Base-by-base conservation (phyloP, 2,888 invertebrate genomes). In the Cephonodes hylas region DNA sequence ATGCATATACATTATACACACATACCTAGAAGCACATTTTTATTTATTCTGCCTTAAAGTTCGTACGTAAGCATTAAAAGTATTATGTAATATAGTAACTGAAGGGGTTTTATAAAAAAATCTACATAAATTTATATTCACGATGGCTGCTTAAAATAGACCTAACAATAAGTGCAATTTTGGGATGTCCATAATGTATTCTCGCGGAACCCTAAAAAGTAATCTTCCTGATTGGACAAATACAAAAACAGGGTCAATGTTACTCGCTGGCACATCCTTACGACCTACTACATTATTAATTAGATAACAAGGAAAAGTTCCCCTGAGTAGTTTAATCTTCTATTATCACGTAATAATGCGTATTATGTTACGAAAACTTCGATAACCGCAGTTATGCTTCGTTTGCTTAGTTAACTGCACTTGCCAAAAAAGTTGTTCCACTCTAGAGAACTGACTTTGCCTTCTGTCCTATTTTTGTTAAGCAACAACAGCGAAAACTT, bases 271-370 rank as follows among this genome's bases (percentile, higher is more conserved):
- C 31, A 53, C 18, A 53, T 53, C 31, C 27, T 20, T 53, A 53
- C 48, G 8, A 31, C 27, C 53, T 27, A 31, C 53, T 53, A 53
- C 53, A 53, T 53, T 53, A 53, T 53, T 53, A 53, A 53, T 53
- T 53, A 48, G 27, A 46, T 20, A 23, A 20, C 20, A 38, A 27
- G 25, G 48, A 25, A 48, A 27, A 15, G 48, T 48, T 48, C 48
- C 25, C 25, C 48, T 27, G n/a, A 48, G 48, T 15, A 48, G 48
- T 48, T 48, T 27, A 48, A 48, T 48, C 25, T 48, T 7, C 27
- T 46, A 46, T 46, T 46, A 15, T 13, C 13, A 25, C 15, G 15
- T 27, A 27, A 48, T 27, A 48, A 48, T 27, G n/a, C 15, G 15
- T 8, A 48, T 38, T n/a, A 38, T 8, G n/a, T 46, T 46, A 22